phyloP scores from a whole-genome alignment of 2,113 vertebrate species.

The Catharus minimus region DNA sequence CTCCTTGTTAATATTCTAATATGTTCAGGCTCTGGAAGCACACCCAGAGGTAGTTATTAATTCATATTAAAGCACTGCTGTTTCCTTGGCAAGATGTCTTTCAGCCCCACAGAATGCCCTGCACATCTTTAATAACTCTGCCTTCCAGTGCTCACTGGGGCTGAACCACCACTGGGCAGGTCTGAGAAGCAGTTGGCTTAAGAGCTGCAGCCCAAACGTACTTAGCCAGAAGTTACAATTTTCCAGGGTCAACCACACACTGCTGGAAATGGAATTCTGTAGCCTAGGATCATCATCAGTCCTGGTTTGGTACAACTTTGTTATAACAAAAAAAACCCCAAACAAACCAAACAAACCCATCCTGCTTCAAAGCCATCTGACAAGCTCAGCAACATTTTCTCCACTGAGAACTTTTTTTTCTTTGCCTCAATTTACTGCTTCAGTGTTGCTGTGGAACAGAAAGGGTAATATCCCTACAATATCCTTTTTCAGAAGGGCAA shows the following conservation, averaged over 20 bases:
- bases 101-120: background rate
- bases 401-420: background rate
- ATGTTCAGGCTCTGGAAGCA: background rate
- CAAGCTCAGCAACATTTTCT: background rate
- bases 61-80: background rate
- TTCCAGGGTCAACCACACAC: background rate
- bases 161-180: background rate
- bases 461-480: background rate
- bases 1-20: background rate
- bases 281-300: background rate
- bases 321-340: background rate
- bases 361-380: background rate
- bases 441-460: background rate
- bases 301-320: background rate
- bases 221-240: background rate
- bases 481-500: background rate
- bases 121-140: background rate
- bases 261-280: background rate
- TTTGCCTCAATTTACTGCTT: background rate
- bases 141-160: background rate
- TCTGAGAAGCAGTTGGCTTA: background rate
- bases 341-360: background rate
- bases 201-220: background rate
- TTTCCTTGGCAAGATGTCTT: background rate
- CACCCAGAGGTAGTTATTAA: background rate